A percentile compares a stretch with the other conserved stretches of the same genome.
Evolutionary conservation across 2,888 invertebrate species (phyloP).

Genomic region (Tinea pellionella): DNA sequence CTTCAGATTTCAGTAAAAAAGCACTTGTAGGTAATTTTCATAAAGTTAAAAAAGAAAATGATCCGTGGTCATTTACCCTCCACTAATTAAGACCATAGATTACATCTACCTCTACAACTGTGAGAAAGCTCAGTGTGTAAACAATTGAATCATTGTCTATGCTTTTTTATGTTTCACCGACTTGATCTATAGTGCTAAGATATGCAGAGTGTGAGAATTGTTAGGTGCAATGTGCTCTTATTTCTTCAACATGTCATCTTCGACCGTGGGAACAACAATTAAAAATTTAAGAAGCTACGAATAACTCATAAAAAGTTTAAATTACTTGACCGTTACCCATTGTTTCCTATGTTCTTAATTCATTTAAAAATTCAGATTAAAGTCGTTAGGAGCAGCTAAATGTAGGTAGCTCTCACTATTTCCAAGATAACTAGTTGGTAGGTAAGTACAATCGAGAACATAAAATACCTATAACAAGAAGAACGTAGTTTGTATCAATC

Average conservation of each 20-base stretch:
- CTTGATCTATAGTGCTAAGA: conserved; percentile 65
- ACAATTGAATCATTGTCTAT: conserved; percentile 67
- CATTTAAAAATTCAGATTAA: not conserved
- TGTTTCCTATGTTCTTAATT: not conserved
- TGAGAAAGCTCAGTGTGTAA: conserved; percentile 61
- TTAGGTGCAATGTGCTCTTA: conserved; percentile 28
- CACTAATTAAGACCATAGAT: conserved; percentile 58
- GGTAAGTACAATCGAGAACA: no score
- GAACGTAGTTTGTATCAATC: no score
- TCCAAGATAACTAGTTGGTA: no score
- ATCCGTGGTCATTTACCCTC: conserved; percentile 59
- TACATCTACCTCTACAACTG: conserved; percentile 49
- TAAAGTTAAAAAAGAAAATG: no score
- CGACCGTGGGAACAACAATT: conserved; percentile 43
- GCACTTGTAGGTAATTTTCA: no score
- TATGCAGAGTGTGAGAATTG: conserved; percentile 67
- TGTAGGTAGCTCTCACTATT: no score
- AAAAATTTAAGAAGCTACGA: conserved; percentile 2
- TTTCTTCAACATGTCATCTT: conserved; percentile 62
- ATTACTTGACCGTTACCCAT: not conserved
- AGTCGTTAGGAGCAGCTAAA: not conserved
- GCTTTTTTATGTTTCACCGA: conserved; percentile 56
- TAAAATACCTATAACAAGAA: no score
- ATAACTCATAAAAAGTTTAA: not conserved
- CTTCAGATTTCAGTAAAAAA: no score